Percentiles rank a stretch among this genome's conserved stretches.
Evolutionary conservation across 2,113 vertebrate species (phyloP).

Genomic region (Todiramphus chloris): DNA sequence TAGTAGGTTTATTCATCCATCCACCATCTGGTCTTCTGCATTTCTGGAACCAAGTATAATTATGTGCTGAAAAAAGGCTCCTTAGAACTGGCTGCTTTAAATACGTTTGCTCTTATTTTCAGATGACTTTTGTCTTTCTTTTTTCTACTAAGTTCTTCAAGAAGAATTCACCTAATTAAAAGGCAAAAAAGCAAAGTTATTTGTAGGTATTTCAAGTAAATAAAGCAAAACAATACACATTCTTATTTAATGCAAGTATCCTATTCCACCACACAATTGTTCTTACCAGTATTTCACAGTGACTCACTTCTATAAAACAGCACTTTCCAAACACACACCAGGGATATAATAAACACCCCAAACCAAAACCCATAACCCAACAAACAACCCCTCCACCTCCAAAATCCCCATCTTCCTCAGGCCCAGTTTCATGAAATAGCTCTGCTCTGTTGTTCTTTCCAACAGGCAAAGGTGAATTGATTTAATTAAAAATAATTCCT

Average conservation of each 20-base stretch:
- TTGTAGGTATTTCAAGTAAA: background rate
- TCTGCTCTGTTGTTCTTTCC: background rate
- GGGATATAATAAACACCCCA: background rate
- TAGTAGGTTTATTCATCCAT: constrained; percentile 28
- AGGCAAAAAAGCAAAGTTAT: background rate
- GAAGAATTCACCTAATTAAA: constrained; percentile 92
- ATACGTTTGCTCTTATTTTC: constrained; percentile 15
- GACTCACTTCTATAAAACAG: background rate
- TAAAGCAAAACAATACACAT: background rate
- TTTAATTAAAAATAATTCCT: background rate
- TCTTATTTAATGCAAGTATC: background rate
- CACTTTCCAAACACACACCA: background rate
- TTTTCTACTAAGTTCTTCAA: constrained; percentile 93
- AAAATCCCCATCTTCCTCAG: background rate
- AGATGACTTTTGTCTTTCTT: constrained; percentile 79
- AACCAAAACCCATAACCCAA: background rate
- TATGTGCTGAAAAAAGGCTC: background rate
- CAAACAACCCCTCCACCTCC: background rate
- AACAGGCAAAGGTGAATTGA: background rate
- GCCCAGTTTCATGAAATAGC: background rate
- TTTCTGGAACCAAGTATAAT: constrained; percentile 17
- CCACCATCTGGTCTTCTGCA: background rate
- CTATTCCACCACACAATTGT: background rate
- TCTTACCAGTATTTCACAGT: background rate
- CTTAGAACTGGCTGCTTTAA: background rate